phyloP scores from a whole-genome alignment of 2,797 vertebrate genomes.

The Rousettus madagascariensis region DNA sequence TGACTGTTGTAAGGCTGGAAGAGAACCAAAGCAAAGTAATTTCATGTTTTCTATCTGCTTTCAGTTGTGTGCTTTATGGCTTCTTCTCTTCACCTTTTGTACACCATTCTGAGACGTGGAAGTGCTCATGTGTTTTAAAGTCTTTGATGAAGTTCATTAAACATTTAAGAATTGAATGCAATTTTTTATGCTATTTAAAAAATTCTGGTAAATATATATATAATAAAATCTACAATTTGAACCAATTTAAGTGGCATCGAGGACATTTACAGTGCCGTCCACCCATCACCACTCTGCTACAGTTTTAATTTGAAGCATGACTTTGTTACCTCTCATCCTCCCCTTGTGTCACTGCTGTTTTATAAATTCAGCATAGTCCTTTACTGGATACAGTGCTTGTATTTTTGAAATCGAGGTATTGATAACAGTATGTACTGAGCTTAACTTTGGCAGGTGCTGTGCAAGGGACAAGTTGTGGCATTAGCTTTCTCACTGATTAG shows the following conservation, averaged over 20 bases:
- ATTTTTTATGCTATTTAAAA: background rate
- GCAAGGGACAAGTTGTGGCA: background rate
- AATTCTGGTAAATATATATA: background rate
- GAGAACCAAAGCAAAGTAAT: background rate
- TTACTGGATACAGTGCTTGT: background rate
- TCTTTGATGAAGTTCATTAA: background rate
- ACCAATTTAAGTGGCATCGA: background rate
- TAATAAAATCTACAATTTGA: background rate
- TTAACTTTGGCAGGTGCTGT: background rate
- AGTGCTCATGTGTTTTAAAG: background rate
- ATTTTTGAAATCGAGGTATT: constrained; percentile 4
- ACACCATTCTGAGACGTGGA: background rate
- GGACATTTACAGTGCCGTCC: background rate
- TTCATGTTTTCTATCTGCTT: background rate
- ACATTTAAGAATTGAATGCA: background rate
- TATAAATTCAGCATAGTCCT: background rate
- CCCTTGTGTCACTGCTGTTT: background rate
- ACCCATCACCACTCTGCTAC: background rate
- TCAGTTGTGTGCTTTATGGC: background rate
- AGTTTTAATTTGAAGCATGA: constrained; percentile 13
- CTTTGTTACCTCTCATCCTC: background rate
- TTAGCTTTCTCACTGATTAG: background rate
- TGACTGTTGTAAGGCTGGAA: background rate
- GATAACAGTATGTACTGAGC: background rate
- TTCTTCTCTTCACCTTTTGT: background rate